Conservation (phyloP, 37 sponge, comb jelly and placozoan species). For the Dysidea cf. avara region DNA sequence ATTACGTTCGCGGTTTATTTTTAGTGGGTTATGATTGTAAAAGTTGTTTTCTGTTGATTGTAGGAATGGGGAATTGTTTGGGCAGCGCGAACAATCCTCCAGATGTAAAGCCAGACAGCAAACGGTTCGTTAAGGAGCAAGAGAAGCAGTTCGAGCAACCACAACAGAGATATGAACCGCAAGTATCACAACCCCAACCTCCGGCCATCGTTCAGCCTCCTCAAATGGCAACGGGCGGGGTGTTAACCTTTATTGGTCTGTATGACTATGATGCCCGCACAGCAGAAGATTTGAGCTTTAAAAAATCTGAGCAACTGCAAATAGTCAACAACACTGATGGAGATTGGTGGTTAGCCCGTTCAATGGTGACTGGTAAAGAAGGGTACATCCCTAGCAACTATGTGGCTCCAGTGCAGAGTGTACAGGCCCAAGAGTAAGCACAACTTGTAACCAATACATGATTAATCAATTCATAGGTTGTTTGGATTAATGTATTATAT, state of each 20-base stretch:
- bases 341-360: constrained; percentile 99
- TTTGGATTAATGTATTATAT: not conserved
- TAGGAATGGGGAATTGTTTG: too few species aligned
- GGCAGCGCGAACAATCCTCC: too few species aligned
- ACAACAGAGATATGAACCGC: too few species aligned
- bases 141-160: too few species aligned
- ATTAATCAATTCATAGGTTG: not conserved
- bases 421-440: constrained; percentile 86
- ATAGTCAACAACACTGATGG: constrained; percentile 93
- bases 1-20: too few species aligned
- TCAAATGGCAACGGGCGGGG: constrained; percentile 39
- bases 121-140: too few species aligned
- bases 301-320: constrained; percentile 85
- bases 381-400: constrained; percentile 94
- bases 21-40: too few species aligned
- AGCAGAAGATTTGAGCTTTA: constrained; percentile 81
- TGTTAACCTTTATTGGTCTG: constrained; percentile 63
- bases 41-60: too few species aligned
- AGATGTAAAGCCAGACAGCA: too few species aligned
- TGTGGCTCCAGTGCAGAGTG: constrained; percentile 76
- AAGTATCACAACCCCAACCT: too few species aligned
- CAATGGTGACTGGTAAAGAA: constrained; percentile 77
- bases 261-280: constrained; percentile 94
- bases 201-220: too few species aligned
- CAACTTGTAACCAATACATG: too few species aligned